Base-by-base conservation (phyloP, 2,113 vertebrate species). In the Paedocypris sp. region DNA sequence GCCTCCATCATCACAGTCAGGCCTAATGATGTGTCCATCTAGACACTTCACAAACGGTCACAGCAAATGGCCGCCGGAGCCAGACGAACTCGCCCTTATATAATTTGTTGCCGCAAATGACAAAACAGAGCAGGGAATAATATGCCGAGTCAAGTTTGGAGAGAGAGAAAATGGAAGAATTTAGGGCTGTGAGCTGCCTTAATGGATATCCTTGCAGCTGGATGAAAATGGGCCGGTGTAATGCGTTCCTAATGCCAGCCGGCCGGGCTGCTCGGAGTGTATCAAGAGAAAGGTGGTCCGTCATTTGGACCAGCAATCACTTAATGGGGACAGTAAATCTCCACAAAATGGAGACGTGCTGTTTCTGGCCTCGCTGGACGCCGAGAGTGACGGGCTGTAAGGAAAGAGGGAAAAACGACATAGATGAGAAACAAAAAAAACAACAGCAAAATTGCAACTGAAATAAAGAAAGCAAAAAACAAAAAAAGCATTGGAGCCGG, bases 281-380 rank as follows among this genome's bases (percentile, higher is more conserved):
- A 85, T 80, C 80, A 79, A 76, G 82, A 84, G 87, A 91, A 89
- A 87, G 81, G 83, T 81, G 84, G 85, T 78, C 79, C 79, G 82
- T 88, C 91, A 93, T 92, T 92, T 86, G 82, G 83, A 78, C 85
- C 80, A 90, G 88, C 91, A 93, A 92, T 94, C 91, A 92, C 89
- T 93, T 93, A 92, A 95, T 90, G 90, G 86, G 84, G 77, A 68
- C 73, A 60, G 86, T 86, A 83, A 86, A 91, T 89, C 89, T 88
- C 87, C 80, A 82, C 23, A 77, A 90, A 92, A 91, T 90, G 87
- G 90, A 90, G 80, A 78, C 83, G 85, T 83, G 87, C 86, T 86
- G 90, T 92, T 93, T 90, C 81, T 80, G 82, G 78, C 75, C 81
- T 80, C 76, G 76, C 79, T 85, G 85, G 83, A 89, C 81, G 83